A percentile compares a stretch with the other conserved stretches of the same genome.
Conservation (phyloP, 2,888 invertebrate species). For the Torymus aiolomorphi region DNA sequence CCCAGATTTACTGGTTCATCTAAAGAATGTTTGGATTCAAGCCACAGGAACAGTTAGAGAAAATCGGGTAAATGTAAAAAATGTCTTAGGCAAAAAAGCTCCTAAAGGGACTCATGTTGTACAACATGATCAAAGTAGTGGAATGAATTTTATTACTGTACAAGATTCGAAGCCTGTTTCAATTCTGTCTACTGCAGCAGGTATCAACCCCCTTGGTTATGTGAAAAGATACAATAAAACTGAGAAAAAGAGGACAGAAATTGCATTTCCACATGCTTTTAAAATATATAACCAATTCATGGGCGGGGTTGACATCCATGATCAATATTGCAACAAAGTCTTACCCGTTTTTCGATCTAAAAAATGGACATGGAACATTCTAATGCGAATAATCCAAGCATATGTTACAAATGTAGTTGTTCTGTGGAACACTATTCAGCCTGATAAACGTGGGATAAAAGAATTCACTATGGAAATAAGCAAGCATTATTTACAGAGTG, state of each 20-base stretch:
- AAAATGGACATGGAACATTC: too few relatives aligned
- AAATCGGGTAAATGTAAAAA: constrained; percentile 20
- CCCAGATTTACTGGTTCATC: constrained; percentile 40
- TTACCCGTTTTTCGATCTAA: too few relatives aligned
- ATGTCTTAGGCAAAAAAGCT: constrained; percentile 9
- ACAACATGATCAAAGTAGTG: constrained; percentile 12
- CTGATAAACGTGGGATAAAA: background rate
- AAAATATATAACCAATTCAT: constrained; percentile 16
- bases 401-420: constrained; percentile 7
- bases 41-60: constrained; percentile 29
- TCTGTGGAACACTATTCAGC: constrained; percentile 15
- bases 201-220: constrained; percentile 6
- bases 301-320: too few relatives aligned
- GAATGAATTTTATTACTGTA: too few relatives aligned
- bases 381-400: constrained; percentile 16
- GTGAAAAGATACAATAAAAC: constrained; percentile 19
- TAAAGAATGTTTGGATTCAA: constrained; percentile 22
- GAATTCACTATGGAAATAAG: constrained; percentile 1
- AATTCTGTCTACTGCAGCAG: constrained; percentile 23
- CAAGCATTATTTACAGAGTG: too few relatives aligned
- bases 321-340: too few relatives aligned
- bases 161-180: constrained; percentile 25
- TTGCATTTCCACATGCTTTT: too few relatives aligned
- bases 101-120: constrained; percentile 17
- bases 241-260: constrained; percentile 26